Base-by-base conservation (phyloP, 2,797 vertebrate genomes). In the Perodicticus potto region DNA sequence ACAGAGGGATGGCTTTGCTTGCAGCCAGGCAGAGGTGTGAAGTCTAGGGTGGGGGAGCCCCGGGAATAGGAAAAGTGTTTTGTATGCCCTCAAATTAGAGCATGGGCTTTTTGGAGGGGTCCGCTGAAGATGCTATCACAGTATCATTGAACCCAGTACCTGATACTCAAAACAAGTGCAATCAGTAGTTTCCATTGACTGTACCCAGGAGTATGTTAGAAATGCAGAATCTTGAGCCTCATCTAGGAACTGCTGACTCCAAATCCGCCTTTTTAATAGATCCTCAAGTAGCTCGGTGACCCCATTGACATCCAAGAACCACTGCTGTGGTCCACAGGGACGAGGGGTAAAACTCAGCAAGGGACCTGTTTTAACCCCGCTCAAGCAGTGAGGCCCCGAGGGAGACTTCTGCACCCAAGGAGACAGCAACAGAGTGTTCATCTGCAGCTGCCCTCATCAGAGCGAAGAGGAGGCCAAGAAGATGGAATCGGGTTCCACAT, bases 401-500 rank as follows among this genome's bases (percentile, higher is more conserved):
- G 70, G 91, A 96, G 13, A 12, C 23, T 67, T 88, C 63, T 82
- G 78, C 7, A 14, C 5, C 57, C 40, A 29, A 20, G 25, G n/a
- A 92, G 20, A 49, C 2, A 12, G 19, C 12, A 34, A 32, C 61
- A 53, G 57, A 69, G 9, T 9, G 70, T 49, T 14, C 7, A 69
- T 65, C 27, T 72, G 19, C 53, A 57, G 16, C 77, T 87, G 55
- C 63, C 78, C 45, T 34, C 14, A 4, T 19, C 25, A 69, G 65
- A 57, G 32, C 2, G 1, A 8, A 34, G 49, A 25, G 34, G 45
- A 19, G 70, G 7, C 13, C 29, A 20, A 45, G 16, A 37, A 8
- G 2, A 74, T 11, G 13, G 49, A 10, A 40, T 8, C 7, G 0
- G 61, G 11, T 86, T 29, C 74, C 22, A 16, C 0, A 0, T 43